phyloP scores from a whole-genome alignment of 2,888 invertebrate species.

The Heteromurus nitidus region DNA sequence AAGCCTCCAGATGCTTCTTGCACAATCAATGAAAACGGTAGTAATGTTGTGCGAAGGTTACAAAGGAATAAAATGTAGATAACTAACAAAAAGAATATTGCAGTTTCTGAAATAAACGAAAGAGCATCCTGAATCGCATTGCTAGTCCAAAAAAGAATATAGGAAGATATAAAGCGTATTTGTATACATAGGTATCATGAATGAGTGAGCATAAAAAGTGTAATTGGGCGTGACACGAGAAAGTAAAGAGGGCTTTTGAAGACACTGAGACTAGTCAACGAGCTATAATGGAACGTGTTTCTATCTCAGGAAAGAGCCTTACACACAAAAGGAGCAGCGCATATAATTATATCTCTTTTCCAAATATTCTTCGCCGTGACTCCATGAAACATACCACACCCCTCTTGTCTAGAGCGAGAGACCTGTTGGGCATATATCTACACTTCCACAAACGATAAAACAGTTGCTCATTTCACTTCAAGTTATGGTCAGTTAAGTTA shows the following conservation, averaged over 20 bases:
- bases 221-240: constrained; percentile 43
- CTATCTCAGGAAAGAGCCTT: neutral
- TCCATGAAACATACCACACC: too few relatives aligned
- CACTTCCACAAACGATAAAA: neutral
- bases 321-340: neutral
- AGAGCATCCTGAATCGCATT: too few relatives aligned
- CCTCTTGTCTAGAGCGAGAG: neutral
- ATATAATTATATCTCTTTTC: neutral
- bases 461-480: neutral
- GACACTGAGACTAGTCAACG: neutral
- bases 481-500: constrained; percentile 6
- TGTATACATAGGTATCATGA: neutral
- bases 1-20: constrained; percentile 53
- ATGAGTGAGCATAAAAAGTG: constrained; percentile 27
- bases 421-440: neutral
- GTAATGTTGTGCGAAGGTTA: neutral
- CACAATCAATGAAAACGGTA: constrained; percentile 40
- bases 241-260: constrained; percentile 4
- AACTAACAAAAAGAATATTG: neutral
- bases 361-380: too few relatives aligned
- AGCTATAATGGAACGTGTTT: neutral
- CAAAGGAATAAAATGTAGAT: neutral
- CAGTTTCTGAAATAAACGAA: neutral
- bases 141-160: too few relatives aligned
- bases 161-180: too few relatives aligned